Evolutionary conservation across 1,140 invertebrate genomes (phyloP), one percentile per base, ranked within the genome.

Genomic region (Euura lappo): DNA sequence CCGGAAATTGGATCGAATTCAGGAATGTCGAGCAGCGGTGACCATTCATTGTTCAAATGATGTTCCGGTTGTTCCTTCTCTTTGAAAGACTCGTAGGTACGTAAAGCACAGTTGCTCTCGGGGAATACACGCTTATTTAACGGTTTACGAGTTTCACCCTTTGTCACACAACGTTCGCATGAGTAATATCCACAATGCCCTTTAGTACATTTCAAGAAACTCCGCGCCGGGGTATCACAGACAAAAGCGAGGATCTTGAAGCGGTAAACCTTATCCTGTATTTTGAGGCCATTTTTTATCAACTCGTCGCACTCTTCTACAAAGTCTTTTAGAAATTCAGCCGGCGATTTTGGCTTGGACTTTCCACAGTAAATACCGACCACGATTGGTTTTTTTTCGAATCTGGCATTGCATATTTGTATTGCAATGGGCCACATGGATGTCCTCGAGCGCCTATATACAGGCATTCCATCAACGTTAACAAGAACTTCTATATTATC

Each of bases 381-480:
- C n/a, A n/a, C n/a, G n/a, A n/a, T n/a, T n/a, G n/a, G n/a, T n/a
- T n/a, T n/a, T n/a, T n/a, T n/a, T n/a, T n/a, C n/a, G n/a, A n/a
- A n/a, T n/a, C 73, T 75, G 6, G 73, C 7, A 65, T 70, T 46
- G 45, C 28, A 47, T 13, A 75, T 44, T 43, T 73, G 46, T 3
- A 70, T 47, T n/a, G 71, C n/a, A 46, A 73, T 75, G 4, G 74
- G 74, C 74, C 74, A 75, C 28, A 70, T 11, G 6, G 66, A n/a
- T 46, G 60, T 11, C 4, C 4, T 51, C 7, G 74, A 75, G 44
- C 45, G 60, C 13, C 70, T 70, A 43, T 71, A 77, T 3, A 76
- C 44, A 46, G 72, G 65, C 6, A 75, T 44, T 7, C 75, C 75
- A 69, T 77, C 77, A 71, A 74, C 64, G 72, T 79, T 75, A 6